Conservation (phyloP, 2,797 vertebrate genomes). For the Odontamblyopus rebecca region DNA sequence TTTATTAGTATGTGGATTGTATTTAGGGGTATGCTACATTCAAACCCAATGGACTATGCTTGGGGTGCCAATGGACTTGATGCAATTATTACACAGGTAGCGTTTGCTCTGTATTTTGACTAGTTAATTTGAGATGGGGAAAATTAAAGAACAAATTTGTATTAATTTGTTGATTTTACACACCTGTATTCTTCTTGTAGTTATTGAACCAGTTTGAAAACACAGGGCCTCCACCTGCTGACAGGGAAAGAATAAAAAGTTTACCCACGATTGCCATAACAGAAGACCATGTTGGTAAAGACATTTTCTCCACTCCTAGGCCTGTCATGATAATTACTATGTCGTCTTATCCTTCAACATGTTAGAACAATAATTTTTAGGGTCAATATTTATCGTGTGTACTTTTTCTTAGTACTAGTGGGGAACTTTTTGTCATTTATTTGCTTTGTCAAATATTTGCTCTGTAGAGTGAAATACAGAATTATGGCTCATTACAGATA, state of each 20-base stretch:
- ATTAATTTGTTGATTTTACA: neutral
- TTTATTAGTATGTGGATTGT: slow-evolving; percentile 4
- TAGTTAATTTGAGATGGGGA: neutral
- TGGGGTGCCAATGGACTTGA: slow-evolving; percentile 97
- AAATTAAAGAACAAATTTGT: neutral
- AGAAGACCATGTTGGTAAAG: slow-evolving; percentile 93
- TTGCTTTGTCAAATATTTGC: no score
- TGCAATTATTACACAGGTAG: slow-evolving; percentile 96
- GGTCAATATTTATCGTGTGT: no score
- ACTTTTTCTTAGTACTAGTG: no score
- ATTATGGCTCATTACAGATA: no score
- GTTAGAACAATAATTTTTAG: no score
- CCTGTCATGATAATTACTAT: no score
- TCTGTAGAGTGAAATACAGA: no score
- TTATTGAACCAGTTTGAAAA: slow-evolving; percentile 99
- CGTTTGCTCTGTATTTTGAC: neutral
- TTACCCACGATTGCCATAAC: slow-evolving; percentile 90
- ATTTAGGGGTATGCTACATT: slow-evolving; percentile 93
- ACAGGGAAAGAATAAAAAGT: slow-evolving; percentile 92
- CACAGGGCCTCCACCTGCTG: slow-evolving; percentile 94
- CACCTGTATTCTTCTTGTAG: slow-evolving; percentile 63
- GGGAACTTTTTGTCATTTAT: no score
- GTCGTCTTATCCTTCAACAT: no score
- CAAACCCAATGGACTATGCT: slow-evolving; percentile 97
- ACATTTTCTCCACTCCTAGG: neutral